A percentile compares a stretch with the other conserved stretches of the same genome.
These are phyloP conservation scores for Tuberolachnus salignus DNA, from an alignment of 2,888 invertebrate genomes.

Conservation along the genomic window DNA sequence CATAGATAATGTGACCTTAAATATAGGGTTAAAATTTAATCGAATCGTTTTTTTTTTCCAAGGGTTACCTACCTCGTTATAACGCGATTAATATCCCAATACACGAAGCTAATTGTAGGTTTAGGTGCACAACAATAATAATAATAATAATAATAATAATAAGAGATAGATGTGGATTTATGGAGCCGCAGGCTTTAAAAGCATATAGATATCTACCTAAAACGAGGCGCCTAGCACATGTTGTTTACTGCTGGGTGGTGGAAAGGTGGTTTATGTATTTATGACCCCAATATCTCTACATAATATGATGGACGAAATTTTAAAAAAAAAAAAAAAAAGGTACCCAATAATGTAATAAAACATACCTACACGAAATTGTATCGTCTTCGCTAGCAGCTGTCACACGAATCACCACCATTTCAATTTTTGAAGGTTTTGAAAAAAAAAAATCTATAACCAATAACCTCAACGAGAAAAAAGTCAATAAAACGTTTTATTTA, in stretches of 20 bases:
- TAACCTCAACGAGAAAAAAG: background rate
- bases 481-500: conserved; percentile 16
- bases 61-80: conserved; percentile 44
- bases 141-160: conserved; percentile 24
- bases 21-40: conserved; percentile 41
- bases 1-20: conserved; percentile 7
- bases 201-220: background rate
- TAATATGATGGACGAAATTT: conserved; percentile 37
- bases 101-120: conserved; percentile 41
- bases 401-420: background rate
- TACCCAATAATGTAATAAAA: conserved; percentile 46
- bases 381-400: conserved; percentile 42
- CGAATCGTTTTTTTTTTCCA: conserved; percentile 19
- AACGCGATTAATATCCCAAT: conserved; percentile 51
- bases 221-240: conserved; percentile 52
- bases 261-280: conserved; percentile 56
- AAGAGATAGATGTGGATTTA: conserved; percentile 49
- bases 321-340: conserved; percentile 5
- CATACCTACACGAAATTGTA: conserved; percentile 39
- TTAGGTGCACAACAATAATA: conserved; percentile 12
- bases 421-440: conserved; percentile 16
- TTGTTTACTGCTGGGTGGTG: conserved; percentile 27
- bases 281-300: conserved; percentile 36
- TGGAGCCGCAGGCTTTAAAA: conserved; percentile 24
- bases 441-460: conserved; percentile 2